Conservation (phyloP, 2,888 invertebrate species). For the Athripsodes cinereus region DNA sequence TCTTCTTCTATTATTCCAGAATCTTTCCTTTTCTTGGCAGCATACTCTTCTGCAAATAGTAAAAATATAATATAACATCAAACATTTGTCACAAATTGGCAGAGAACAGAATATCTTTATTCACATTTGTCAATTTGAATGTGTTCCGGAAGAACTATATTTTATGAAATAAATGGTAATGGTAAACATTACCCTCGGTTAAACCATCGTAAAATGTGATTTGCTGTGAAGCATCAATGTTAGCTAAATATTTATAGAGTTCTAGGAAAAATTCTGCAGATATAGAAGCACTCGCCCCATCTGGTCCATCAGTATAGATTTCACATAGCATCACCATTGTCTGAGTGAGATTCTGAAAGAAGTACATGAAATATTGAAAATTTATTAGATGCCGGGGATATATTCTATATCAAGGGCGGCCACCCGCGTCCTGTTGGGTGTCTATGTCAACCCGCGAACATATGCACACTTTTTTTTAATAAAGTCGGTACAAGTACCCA, state of each 20-base stretch:
- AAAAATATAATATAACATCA: too few relatives aligned
- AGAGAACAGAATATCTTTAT: too few relatives aligned
- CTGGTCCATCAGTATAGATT: conserved; percentile 74
- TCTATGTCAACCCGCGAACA: too few relatives aligned
- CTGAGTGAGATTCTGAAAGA: conserved; percentile 59
- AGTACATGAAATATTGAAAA: too few relatives aligned
- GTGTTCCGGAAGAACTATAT: background rate
- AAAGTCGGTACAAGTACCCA: too few relatives aligned
- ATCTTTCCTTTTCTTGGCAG: background rate
- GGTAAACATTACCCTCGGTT: conserved; percentile 34
- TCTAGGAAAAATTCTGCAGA: conserved; percentile 56
- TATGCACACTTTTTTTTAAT: too few relatives aligned
- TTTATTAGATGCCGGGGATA: too few relatives aligned
- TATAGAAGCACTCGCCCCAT: conserved; percentile 74
- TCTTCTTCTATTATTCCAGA: background rate
- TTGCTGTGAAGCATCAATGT: conserved; percentile 49
- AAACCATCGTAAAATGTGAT: conserved; percentile 40
- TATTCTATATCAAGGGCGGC: too few relatives aligned
- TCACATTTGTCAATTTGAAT: too few relatives aligned
- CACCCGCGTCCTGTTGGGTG: too few relatives aligned
- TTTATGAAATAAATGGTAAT: background rate
- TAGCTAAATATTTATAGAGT: conserved; percentile 54
- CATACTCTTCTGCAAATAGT: background rate
- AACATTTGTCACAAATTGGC: too few relatives aligned
- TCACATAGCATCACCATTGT: conserved; percentile 79